phyloP scores from a whole-genome alignment of 2,888 invertebrate genomes.

The Tiphia femorata region DNA sequence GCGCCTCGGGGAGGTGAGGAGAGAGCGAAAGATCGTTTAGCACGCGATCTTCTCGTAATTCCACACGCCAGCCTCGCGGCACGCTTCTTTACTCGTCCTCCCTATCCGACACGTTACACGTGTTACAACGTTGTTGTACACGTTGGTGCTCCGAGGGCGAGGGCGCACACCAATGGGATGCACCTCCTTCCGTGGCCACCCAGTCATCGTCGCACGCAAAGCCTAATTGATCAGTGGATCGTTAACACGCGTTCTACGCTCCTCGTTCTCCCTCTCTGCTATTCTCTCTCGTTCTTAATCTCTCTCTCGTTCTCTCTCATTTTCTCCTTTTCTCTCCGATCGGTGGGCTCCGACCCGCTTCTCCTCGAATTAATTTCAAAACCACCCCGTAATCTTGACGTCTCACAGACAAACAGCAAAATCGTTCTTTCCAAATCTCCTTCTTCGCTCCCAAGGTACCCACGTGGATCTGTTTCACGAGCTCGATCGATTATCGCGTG shows the following conservation, averaged over 20 bases:
- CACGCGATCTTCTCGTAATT: conserved; percentile 67
- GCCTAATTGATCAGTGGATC: conserved; percentile 53
- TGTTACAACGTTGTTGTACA: conserved; percentile 34
- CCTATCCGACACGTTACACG: conserved; percentile 41
- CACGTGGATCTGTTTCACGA: too few relatives aligned
- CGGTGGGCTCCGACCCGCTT: too few relatives aligned
- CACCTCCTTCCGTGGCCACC: conserved; percentile 23
- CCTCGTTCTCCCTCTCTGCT: too few relatives aligned
- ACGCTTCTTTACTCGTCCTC: conserved; percentile 36
- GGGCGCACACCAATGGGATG: conserved; percentile 10
- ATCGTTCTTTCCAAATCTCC: too few relatives aligned
- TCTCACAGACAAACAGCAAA: too few relatives aligned
- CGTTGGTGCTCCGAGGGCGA: neutral
- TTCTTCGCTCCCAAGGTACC: too few relatives aligned
- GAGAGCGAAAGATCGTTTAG: conserved; percentile 61
- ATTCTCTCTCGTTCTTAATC: too few relatives aligned
- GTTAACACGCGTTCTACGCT: conserved; percentile 45
- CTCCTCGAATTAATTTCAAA: too few relatives aligned
- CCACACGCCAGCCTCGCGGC: conserved; percentile 48
- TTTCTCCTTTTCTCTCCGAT: too few relatives aligned
- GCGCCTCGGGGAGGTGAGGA: conserved; percentile 6
- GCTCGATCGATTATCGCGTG: too few relatives aligned
- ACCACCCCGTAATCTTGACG: too few relatives aligned
- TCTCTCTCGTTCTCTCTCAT: too few relatives aligned
- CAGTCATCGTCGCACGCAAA: conserved; percentile 42